phyloP scores from a whole-genome alignment of 2,113 vertebrate genomes.

The Tragulus kanchil region DNA sequence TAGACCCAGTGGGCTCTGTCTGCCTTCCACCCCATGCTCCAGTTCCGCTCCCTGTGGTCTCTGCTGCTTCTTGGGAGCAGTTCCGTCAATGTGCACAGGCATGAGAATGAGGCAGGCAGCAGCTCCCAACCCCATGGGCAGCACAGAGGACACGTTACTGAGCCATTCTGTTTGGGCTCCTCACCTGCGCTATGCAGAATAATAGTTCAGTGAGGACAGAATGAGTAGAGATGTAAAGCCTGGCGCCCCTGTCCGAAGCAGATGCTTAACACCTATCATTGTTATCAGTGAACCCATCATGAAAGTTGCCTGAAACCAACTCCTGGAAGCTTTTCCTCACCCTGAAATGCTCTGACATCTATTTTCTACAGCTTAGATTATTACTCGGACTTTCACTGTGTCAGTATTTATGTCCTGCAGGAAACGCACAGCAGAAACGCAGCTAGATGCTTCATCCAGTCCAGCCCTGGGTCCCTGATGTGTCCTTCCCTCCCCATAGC shows the following conservation, averaged over 20 bases:
- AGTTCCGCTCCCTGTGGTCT: background rate
- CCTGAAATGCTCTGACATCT: background rate
- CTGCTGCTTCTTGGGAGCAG: background rate
- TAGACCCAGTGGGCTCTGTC: background rate
- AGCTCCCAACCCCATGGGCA: background rate
- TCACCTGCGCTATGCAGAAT: background rate
- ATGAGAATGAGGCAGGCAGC: background rate
- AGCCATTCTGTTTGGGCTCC: background rate
- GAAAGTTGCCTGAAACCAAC: background rate
- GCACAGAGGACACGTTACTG: fast-evolving
- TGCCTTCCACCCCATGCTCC: background rate
- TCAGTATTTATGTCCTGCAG: background rate
- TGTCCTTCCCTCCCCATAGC: too few relatives aligned
- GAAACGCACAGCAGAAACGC: background rate
- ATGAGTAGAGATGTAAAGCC: background rate
- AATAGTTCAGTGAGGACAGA: background rate
- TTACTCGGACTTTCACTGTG: too few relatives aligned
- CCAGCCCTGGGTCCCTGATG: too few relatives aligned
- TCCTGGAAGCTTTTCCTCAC: too few relatives aligned
- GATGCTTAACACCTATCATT: fast-evolving
- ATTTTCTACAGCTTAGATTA: background rate
- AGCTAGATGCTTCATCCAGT: background rate
- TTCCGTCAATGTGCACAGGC: fast-evolving
- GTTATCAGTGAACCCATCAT: background rate
- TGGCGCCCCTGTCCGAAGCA: fast-evolving